Evolutionary conservation across 2,888 invertebrate species (phyloP).

Genomic region (Tenthredo livida): DNA sequence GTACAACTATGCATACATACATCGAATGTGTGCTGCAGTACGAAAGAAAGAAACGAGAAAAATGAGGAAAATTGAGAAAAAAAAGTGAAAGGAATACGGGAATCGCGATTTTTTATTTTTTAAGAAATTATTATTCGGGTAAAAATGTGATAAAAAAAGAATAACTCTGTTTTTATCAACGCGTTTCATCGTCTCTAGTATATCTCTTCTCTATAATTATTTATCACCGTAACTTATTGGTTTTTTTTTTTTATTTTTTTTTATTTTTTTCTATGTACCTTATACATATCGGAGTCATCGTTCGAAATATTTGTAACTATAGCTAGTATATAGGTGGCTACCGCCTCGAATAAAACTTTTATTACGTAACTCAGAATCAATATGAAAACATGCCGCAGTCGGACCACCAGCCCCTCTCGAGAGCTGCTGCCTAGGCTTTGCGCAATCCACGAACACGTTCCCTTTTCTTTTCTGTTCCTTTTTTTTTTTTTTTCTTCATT

Average conservation of each 20-base stretch:
- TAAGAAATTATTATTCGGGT: too few species aligned
- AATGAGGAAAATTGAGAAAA: too few species aligned
- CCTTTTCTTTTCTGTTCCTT: neutral
- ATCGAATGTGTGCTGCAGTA: too few species aligned
- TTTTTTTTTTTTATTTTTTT: neutral
- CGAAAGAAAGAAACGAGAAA: neutral
- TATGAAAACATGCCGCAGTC: constrained; percentile 49
- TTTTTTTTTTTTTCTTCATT: neutral
- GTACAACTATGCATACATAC: too few species aligned
- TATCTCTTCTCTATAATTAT: too few species aligned
- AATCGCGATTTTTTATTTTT: too few species aligned
- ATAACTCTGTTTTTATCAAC: too few species aligned
- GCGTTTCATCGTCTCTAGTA: too few species aligned
- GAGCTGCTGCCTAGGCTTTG: constrained; percentile 6
- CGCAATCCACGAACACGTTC: constrained; percentile 15
- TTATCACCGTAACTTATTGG: neutral
- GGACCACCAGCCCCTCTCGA: constrained; percentile 36
- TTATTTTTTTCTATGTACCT: neutral
- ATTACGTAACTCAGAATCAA: constrained; percentile 48
- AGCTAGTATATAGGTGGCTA: neutral
- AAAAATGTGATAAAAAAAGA: too few species aligned
- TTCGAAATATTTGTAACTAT: neutral
- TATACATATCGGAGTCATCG: neutral
- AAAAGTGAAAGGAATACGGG: too few species aligned
- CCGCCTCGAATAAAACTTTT: constrained; percentile 34